Evolutionary conservation across 1,140 invertebrate species (phyloP).

Genomic region (Lordiphosa stackelbergi): DNA sequence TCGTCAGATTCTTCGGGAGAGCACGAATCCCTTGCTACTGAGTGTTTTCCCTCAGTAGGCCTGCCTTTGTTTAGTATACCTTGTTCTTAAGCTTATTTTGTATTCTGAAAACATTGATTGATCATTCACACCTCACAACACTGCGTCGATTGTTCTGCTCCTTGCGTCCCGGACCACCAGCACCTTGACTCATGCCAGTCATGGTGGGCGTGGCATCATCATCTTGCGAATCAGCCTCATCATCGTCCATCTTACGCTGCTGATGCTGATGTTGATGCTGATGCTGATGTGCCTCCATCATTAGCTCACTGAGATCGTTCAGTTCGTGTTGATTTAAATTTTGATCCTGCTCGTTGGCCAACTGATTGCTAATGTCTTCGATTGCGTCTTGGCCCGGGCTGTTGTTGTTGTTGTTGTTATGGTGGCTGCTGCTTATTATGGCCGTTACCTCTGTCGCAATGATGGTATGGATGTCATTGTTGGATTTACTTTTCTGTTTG

Average conservation of each 20-base stretch:
- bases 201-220: slow-evolving; percentile 47
- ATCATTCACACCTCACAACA: slow-evolving; percentile 64
- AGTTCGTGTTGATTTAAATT: slow-evolving; percentile 19
- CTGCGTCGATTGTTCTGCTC: slow-evolving; percentile 75
- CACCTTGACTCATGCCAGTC: slow-evolving; percentile 8
- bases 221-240: slow-evolving; percentile 41
- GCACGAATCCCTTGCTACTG: too few species aligned
- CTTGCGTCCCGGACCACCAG: slow-evolving; percentile 57
- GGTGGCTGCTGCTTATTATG: slow-evolving; percentile 35
- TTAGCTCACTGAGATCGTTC: slow-evolving; percentile 40
- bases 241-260: slow-evolving; percentile 12
- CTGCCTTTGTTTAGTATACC: too few species aligned
- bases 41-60: too few species aligned
- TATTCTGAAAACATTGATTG: too few species aligned
- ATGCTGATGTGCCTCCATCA: slow-evolving; percentile 50
- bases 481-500: slow-evolving; percentile 74
- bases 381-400: neutral
- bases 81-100: too few species aligned
- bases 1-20: too few species aligned
- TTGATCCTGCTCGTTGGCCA: slow-evolving; percentile 13
- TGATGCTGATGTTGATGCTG: slow-evolving; percentile 26
- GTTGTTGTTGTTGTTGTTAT: slow-evolving; percentile 31
- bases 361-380: slow-evolving; percentile 5
- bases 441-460: slow-evolving; percentile 60
- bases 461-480: slow-evolving; percentile 73